Evolutionary conservation across 1,140 invertebrate species (phyloP).

Genomic region (Plutomurus gul): DNA sequence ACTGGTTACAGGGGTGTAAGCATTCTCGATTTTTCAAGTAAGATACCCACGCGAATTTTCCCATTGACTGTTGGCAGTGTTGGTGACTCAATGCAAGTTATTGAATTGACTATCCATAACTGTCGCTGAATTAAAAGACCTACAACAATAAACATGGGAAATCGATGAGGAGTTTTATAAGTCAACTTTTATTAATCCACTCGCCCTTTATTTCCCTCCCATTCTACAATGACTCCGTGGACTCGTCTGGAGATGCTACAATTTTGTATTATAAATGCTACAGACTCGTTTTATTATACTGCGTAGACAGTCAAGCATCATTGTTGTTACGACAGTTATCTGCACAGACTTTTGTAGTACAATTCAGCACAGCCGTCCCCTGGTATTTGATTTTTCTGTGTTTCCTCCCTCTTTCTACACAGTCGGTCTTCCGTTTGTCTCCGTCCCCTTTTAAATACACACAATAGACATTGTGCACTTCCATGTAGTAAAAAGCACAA

Average conservation of each 20-base stretch:
- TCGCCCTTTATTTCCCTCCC: conserved; percentile 12
- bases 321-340: too few species aligned
- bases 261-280: not conserved
- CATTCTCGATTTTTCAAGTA: too few species aligned
- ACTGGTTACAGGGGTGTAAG: too few species aligned
- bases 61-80: too few species aligned
- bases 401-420: not conserved
- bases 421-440: conserved; percentile 5
- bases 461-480: conserved; percentile 4
- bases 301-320: not conserved
- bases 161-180: not conserved
- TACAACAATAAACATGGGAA: not conserved
- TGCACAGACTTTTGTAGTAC: too few species aligned
- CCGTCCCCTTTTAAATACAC: conserved; percentile 10
- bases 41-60: too few species aligned
- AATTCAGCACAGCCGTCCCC: conserved; percentile 1
- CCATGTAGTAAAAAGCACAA: not conserved
- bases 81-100: not conserved
- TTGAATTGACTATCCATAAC: conserved; percentile 20
- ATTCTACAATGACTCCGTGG: not conserved
- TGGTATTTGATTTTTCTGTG: conserved; percentile 15
- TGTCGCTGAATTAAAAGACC: conserved; percentile 7
- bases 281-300: not conserved
- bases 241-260: not conserved
- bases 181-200: conserved; percentile 18